Conservation (phyloP, 1,140 invertebrate genomes). For the Liolophura sinensis region DNA sequence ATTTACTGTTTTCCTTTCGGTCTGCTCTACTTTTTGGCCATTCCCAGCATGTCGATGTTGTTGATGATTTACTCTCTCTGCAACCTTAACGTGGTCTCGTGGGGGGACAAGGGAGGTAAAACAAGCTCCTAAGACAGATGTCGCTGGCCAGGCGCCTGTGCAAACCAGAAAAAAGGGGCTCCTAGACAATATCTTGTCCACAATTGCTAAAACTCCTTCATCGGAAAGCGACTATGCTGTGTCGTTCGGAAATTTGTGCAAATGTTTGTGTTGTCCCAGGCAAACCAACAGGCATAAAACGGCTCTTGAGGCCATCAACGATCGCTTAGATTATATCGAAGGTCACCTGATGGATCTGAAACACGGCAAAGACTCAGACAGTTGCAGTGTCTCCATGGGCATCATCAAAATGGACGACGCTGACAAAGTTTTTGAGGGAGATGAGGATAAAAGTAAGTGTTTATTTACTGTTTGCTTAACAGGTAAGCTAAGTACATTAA, state of each 20-base stretch:
- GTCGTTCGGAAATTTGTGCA: slow-evolving; percentile 46
- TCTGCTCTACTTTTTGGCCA: slow-evolving; percentile 87
- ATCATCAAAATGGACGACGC: slow-evolving; percentile 3
- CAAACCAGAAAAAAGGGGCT: slow-evolving; percentile 16
- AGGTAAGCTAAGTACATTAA: too few relatives aligned
- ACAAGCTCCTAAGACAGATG: slow-evolving; percentile 8
- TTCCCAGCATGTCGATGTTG: slow-evolving; percentile 92
- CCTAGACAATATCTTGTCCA: slow-evolving; percentile 1
- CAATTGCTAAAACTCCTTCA: slow-evolving; percentile 5
- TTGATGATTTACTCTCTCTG: slow-evolving; percentile 91
- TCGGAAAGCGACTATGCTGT: slow-evolving; percentile 43
- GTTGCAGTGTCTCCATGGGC: slow-evolving; percentile 5
- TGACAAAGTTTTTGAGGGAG: slow-evolving; percentile 10
- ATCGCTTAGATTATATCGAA: slow-evolving; percentile 36
- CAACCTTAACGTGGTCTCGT: slow-evolving; percentile 88
- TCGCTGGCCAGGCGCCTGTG: slow-evolving; percentile 15
- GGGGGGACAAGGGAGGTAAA: slow-evolving; percentile 81
- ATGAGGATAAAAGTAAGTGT: slow-evolving; percentile 22
- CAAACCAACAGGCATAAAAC: slow-evolving; percentile 17
- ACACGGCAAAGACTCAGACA: slow-evolving; percentile 1
- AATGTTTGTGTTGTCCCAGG: slow-evolving; percentile 45
- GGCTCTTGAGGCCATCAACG: slow-evolving; percentile 33
- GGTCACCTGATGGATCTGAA: slow-evolving; percentile 12
- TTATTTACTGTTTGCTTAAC: slow-evolving; percentile 1
- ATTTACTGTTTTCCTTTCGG: slow-evolving; percentile 75